A percentile compares a stretch with the other conserved stretches of the same genome.
Conservation (phyloP, 2,888 invertebrate genomes). For the Pseudolycoriella hygida region DNA sequence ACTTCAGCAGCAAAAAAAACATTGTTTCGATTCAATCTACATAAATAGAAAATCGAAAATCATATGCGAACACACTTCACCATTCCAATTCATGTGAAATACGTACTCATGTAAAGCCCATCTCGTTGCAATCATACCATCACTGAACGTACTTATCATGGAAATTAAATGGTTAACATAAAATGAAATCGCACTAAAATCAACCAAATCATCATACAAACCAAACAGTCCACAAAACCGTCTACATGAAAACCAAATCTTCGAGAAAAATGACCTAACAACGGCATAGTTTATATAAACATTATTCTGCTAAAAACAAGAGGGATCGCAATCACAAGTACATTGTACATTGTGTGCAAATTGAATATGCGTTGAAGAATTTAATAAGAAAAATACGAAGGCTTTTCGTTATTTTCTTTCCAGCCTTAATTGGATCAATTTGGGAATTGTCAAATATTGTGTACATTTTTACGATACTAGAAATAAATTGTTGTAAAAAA, state of each 20-base stretch:
- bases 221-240: not conserved
- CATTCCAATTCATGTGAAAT: no score
- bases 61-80: no score
- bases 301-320: not conserved
- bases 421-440: not conserved
- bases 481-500: no score
- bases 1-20: no score
- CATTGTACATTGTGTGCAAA: slow-evolving; percentile 7
- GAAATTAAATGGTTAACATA: slow-evolving; percentile 1
- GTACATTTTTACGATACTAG: no score
- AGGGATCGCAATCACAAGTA: slow-evolving; percentile 4
- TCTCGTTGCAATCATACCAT: no score
- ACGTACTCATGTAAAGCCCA: no score
- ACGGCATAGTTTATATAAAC: not conserved
- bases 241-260: not conserved
- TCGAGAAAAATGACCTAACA: no score
- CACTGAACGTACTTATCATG: not conserved
- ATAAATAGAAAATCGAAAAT: no score
- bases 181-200: not conserved
- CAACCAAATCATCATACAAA: not conserved
- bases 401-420: not conserved
- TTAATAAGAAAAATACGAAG: not conserved
- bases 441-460: not conserved
- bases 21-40: no score
- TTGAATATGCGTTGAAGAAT: slow-evolving; percentile 1